A percentile compares a stretch with the other conserved stretches of the same genome.
Conservation (phyloP, 2,888 invertebrate genomes). For the Aplocera efformata region DNA sequence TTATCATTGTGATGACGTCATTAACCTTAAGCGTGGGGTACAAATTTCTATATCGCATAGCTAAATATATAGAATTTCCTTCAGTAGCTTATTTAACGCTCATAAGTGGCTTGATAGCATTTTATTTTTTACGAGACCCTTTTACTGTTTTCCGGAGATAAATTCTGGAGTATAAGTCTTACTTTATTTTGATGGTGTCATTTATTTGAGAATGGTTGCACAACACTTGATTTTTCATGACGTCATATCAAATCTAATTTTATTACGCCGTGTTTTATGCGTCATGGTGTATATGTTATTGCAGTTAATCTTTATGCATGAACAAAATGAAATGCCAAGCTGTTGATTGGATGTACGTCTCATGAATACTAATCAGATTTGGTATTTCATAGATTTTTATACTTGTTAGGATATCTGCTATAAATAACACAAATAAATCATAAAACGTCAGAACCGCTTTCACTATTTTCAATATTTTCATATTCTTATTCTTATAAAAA, state of each 20-base stretch:
- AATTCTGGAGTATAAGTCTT: slow-evolving; percentile 17
- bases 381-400: too few relatives aligned
- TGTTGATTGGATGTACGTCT: too few relatives aligned
- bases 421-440: too few relatives aligned
- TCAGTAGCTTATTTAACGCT: slow-evolving; percentile 22
- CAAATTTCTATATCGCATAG: slow-evolving; percentile 36
- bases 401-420: too few relatives aligned
- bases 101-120: slow-evolving; percentile 21
- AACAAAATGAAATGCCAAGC: too few relatives aligned
- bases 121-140: slow-evolving; percentile 18
- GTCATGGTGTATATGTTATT: too few relatives aligned
- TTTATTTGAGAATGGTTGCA: slow-evolving; percentile 9
- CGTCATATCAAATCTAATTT: slow-evolving; percentile 3
- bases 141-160: slow-evolving; percentile 20
- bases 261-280: too few relatives aligned
- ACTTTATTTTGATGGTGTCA: slow-evolving; percentile 22
- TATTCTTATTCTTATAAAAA: too few relatives aligned
- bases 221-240: slow-evolving; percentile 12
- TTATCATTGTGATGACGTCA: slow-evolving; percentile 59
- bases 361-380: too few relatives aligned
- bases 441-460: too few relatives aligned
- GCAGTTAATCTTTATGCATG: too few relatives aligned
- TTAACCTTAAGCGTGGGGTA: slow-evolving; percentile 52
- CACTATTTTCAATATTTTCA: too few relatives aligned
- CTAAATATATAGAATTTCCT: slow-evolving; percentile 21